phyloP scores from a whole-genome alignment of 2,888 invertebrate genomes.

The Cantharis rustica region DNA sequence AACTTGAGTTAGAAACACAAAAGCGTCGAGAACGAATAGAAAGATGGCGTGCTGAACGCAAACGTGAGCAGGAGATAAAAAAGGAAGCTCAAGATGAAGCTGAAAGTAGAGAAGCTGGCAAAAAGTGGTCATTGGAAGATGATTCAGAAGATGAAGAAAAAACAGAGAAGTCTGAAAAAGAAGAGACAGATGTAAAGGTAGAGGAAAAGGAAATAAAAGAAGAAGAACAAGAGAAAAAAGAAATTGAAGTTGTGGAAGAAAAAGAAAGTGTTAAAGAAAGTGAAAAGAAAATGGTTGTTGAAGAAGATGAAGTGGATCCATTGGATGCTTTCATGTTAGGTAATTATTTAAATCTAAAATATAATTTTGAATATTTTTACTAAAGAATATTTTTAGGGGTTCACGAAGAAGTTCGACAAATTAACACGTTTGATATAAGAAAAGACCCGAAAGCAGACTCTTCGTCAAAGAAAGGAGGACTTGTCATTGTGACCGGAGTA shows the following conservation, averaged over 20 bases:
- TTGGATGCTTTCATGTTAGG: conserved; percentile 98
- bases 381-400: conserved; percentile 49
- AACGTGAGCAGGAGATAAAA: conserved; percentile 80
- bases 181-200: conserved; percentile 36
- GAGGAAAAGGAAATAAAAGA: conserved; percentile 30
- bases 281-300: conserved; percentile 46
- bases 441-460: conserved; percentile 55
- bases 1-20: conserved; percentile 93
- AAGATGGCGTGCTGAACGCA: conserved; percentile 92
- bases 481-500: conserved; percentile 83
- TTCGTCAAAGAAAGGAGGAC: conserved; percentile 62
- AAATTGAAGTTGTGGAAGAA: conserved; percentile 58
- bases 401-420: conserved; percentile 82
- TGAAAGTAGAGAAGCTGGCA: conserved; percentile 61
- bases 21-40: conserved; percentile 94
- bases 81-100: conserved; percentile 70
- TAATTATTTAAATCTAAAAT: conserved; percentile 19
- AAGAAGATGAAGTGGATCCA: conserved; percentile 84
- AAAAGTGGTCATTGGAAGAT: conserved; percentile 95
- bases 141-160: conserved; percentile 91
- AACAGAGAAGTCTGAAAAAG: conserved; percentile 46
- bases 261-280: conserved; percentile 59
- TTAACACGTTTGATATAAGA: conserved; percentile 72
- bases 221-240: conserved; percentile 40
- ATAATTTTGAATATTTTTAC: neutral